A percentile compares a stretch with the other conserved stretches of the same genome.
phyloP scores from a whole-genome alignment of 2,113 vertebrate genomes.

The Uropsilus gracilis region DNA sequence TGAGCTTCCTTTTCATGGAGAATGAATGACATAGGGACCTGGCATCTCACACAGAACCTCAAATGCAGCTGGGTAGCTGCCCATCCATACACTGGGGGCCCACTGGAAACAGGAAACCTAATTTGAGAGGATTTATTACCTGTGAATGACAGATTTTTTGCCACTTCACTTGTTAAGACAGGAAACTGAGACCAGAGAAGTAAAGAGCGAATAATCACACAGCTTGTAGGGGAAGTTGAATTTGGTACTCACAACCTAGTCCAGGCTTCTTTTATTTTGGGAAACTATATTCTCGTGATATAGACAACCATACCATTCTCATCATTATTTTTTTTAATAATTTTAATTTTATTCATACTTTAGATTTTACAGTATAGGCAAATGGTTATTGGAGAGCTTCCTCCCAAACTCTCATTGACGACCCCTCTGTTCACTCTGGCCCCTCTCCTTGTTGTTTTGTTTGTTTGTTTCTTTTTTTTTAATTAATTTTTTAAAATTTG shows the following conservation, averaged over 20 bases:
- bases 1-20: neutral
- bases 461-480: too few relatives aligned
- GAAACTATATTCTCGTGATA: neutral
- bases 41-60: accelerated
- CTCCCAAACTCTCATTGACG: too few relatives aligned
- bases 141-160: neutral
- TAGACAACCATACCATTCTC: neutral
- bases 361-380: too few relatives aligned
- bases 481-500: too few relatives aligned
- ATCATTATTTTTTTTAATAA: too few relatives aligned
- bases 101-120: neutral
- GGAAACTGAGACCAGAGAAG: neutral
- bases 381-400: too few relatives aligned
- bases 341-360: too few relatives aligned
- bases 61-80: too few relatives aligned
- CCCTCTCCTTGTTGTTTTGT: too few relatives aligned
- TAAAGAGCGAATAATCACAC: neutral
- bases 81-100: accelerated
- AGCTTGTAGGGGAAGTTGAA: neutral
- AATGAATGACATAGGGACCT: accelerated
- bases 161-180: neutral
- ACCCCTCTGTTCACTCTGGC: too few relatives aligned
- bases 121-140: neutral
- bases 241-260: neutral
- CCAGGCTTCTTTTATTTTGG: neutral